Base-by-base conservation (phyloP, 2,113 vertebrate genomes). In the Pipra filicauda region DNA sequence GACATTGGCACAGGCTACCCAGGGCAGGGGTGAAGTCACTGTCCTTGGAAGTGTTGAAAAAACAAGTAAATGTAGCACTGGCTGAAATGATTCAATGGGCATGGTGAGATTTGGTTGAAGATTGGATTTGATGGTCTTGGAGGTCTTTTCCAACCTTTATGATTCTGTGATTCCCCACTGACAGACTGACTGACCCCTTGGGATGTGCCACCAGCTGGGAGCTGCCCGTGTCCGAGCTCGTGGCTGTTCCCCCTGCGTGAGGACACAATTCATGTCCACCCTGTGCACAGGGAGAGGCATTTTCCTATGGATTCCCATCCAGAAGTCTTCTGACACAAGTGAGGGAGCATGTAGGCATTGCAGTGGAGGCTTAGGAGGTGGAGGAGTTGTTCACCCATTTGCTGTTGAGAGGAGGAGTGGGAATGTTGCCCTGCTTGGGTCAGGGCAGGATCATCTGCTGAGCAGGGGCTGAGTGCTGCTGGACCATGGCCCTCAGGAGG, bases 331-430 rank as follows among this genome's bases (percentile, higher is more conserved):
- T 79, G 80, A 23, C 71, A 75, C 43, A 80, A 31, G 24, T 1
- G 61, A 79, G n/a, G 43, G 51, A 22, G 48, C 18, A 4, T 2
- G 10, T 39, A 58, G 77, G 43, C 54, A n/a, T 49, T 4, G 12
- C 73, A 57, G 17, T 12, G 21, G 57, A 81, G 65, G 28, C 28
- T 22, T 16, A 5, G 5, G 7, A 59, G 15, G 35, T 21, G 39
- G 26, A 89, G 69, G 23, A 43, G 48, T 4, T 18, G 30, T 33
- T 66, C 67, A 83, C 37, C 5, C 1, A 0, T 28, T 13, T 3
- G 7, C 44, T 79, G 24, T 11, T 0, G 0, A 4, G 18, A 41
- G 22, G 7, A 19, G 81, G 30, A 71, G 31, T 1, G 6, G 31
- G 57, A 59, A 69, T 21, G 15, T 15, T 44, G 35, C 21, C 37